Base-by-base conservation (phyloP, 2,888 invertebrate species). In the Abrostola tripartita region DNA sequence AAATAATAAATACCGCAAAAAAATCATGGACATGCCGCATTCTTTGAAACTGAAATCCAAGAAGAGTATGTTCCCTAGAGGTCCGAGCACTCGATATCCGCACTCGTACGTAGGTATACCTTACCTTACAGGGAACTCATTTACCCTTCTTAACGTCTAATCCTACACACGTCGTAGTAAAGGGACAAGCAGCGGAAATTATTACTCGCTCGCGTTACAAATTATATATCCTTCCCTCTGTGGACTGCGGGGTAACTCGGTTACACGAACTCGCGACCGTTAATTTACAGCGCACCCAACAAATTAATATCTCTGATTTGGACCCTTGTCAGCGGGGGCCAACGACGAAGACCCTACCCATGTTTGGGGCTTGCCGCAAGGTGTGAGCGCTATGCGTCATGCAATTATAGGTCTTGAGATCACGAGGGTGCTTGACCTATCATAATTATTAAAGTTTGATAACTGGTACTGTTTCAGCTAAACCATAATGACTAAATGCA, bases 291-390 rank as follows among this genome's bases (percentile, higher is more conserved):
- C 86, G 89, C 84, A 81, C 90, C 90, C 89, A 89, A 91, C 92
- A 92, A 93, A 94, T 93, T 93, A 93, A 93, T 93, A 93, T 92
- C 92, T 92, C 91, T 89, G 92, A 93, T 93, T 93, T 88, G 88
- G 91, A 93, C 93, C 93, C 93, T 91, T 92, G 93, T 94, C 93
- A 93, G 87, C 90, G 85, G 68, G 79, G 81, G 80, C 76, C 81
- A 82, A 81, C 80, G 76, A 77, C 79, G 77, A 72, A 79, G 81
- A 79, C 78, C 81, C 82, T 78, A 71, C 82, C 81, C 78, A 65
- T 75, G 76, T 71, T 78, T 70, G 64, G 75, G 71, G 65, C 62
- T 65, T 72, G 84, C 70, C 78, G 65, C 74, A 82, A 86, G 79
- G 56, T 68, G 67, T 40, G 64, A 78, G 68, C 65, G 61, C 24